Evolutionary conservation across 1,140 invertebrate species (phyloP), one percentile per base, ranked within the genome.

Genomic region (Phthorimaea operculella): DNA sequence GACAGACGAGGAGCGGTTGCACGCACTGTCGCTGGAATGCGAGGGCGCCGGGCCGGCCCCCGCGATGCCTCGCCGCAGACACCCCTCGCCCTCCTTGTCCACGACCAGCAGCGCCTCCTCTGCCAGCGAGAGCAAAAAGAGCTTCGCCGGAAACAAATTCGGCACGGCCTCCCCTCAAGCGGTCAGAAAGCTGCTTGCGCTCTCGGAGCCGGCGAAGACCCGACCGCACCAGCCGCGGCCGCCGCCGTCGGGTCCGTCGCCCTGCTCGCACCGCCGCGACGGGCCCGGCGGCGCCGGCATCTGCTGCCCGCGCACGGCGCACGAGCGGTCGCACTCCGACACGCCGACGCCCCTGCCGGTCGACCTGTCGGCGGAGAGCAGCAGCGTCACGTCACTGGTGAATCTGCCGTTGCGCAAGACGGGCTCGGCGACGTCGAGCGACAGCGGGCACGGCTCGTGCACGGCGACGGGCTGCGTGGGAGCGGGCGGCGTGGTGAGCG

Each of bases 131-230:
- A 92, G 93, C 42, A 87, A 87, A 65, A 87, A 87, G 59, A 85
- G 82, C 57, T 87, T 87, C 60, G 87, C 87, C 54, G 88, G 89
- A 60, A 91, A 90, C 68, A 92, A 92, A 76, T 91, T 92, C 86
- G 96, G 96, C 62, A 94, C 96, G 33, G 96, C 96, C 28, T 98
- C 96, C 18, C 97, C 97, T 4, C 96, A 98, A 85, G 95, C 96
- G 1, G 95, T 98, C 4, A 89, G 96, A 60, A 98, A 98, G 76
- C 90, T 98, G 73, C 86, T 98, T 56, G 91, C 96, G 1, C 87
- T 99, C 6, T 95, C 93, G 0, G 94, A 95, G 71, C 91, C 90
- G 17, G 92, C 90, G 54, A 98, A 97, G 86, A 95, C 95, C 11
- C 89, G 93, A 51, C 95, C 93, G 0, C 92, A 96, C 74, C 94